Conservation (phyloP, 2,113 vertebrate genomes). For the Lichenostomus cassidix region DNA sequence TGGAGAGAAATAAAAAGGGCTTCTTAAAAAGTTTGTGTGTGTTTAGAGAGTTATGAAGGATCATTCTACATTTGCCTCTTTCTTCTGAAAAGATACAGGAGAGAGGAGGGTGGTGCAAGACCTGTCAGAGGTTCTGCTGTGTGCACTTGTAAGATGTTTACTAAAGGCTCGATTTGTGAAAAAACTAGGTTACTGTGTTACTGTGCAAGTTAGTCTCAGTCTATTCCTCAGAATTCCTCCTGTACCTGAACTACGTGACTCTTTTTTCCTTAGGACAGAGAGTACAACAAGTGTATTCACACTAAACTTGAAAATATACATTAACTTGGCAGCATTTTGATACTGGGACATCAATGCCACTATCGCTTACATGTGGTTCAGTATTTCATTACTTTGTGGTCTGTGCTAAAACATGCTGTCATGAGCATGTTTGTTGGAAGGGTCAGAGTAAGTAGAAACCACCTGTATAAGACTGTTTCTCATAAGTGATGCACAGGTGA, state of each 20-base stretch:
- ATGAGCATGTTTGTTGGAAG: not conserved
- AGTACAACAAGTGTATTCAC: fast-evolving
- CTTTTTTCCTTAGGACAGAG: not conserved
- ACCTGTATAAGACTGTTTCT: not conserved
- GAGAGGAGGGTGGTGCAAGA: not conserved
- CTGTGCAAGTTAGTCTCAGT: too few relatives aligned
- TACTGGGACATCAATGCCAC: fast-evolving
- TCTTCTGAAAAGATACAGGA: not conserved
- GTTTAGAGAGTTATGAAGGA: not conserved
- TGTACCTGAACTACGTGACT: fast-evolving
- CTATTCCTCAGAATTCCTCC: not conserved
- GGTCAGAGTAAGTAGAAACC: not conserved
- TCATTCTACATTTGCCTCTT: not conserved
- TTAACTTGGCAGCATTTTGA: not conserved
- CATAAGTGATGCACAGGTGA: not conserved
- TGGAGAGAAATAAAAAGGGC: not conserved
- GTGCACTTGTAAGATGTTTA: not conserved
- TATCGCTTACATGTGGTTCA: not conserved
- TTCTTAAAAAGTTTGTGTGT: not conserved
- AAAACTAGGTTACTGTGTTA: not conserved
- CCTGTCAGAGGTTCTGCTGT: not conserved
- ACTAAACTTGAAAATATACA: not conserved
- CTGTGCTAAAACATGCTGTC: not conserved
- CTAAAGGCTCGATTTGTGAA: not conserved
- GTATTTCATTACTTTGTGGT: not conserved